phyloP scores from a whole-genome alignment of 92 coral and sea anemone genomes.

The Parazoanthus swiftii region DNA sequence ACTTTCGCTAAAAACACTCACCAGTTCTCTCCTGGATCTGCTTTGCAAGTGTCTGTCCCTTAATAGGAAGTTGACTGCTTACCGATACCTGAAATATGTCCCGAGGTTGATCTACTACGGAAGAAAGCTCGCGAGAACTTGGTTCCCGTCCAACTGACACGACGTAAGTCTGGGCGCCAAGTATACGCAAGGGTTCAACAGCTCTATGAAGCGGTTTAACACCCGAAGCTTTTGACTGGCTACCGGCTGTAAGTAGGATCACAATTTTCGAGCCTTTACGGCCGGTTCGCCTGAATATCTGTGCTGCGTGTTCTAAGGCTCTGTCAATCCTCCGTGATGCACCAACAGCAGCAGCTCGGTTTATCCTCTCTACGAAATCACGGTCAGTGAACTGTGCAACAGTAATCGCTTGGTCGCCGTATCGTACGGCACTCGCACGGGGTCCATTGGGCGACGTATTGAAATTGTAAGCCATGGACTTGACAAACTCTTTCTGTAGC shows the following conservation, averaged over 20 bases:
- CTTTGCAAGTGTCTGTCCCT: background rate
- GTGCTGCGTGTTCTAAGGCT: slow-evolving; percentile 32
- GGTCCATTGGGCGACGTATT: slow-evolving; percentile 20
- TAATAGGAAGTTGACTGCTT: slow-evolving; percentile 18
- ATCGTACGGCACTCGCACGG: slow-evolving; percentile 33
- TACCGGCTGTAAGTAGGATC: slow-evolving; percentile 55
- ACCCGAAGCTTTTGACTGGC: slow-evolving; percentile 38
- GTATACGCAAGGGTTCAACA: slow-evolving; percentile 50
- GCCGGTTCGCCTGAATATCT: slow-evolving; percentile 34
- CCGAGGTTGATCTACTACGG: slow-evolving; percentile 29
- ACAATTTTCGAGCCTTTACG: slow-evolving; percentile 56
- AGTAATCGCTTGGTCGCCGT: slow-evolving; percentile 25
- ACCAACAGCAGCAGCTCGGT: slow-evolving; percentile 15
- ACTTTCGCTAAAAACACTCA: background rate
- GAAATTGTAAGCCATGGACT: slow-evolving; percentile 32
- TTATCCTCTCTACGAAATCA: slow-evolving; percentile 11
- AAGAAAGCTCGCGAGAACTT: slow-evolving; percentile 33
- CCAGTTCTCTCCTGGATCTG: slow-evolving; percentile 33
- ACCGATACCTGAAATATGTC: slow-evolving; percentile 36
- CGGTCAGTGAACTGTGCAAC: slow-evolving; percentile 26
- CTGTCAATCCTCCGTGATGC: slow-evolving; percentile 30
- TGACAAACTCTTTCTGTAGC: slow-evolving; percentile 35
- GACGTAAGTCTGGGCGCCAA: slow-evolving; percentile 56
- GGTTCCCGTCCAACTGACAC: slow-evolving; percentile 48
- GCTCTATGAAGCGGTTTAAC: slow-evolving; percentile 18